Percentiles rank a stretch among this genome's conserved stretches.
phyloP scores from a whole-genome alignment of 2,797 vertebrate genomes.

The Phalloptychus januarius region DNA sequence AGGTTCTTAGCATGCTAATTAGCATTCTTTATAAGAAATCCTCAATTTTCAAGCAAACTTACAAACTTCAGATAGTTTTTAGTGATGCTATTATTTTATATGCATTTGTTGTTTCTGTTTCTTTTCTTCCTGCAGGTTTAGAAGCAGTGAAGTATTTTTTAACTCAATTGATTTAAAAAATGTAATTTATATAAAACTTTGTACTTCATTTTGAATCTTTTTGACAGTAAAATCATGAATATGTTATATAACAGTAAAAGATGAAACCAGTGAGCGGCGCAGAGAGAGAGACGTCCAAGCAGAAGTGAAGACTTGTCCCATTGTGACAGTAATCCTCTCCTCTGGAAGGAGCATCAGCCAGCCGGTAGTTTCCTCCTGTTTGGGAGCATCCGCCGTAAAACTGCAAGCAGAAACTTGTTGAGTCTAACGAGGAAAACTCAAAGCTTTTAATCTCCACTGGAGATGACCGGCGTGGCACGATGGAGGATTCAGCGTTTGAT shows the following conservation, averaged over 20 bases:
- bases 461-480: background rate
- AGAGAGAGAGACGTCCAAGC: background rate
- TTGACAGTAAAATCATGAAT: background rate
- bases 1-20: background rate
- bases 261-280: background rate
- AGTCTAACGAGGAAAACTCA: background rate
- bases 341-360: background rate
- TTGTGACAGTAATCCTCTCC: background rate
- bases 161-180: background rate
- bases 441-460: conserved; percentile 3
- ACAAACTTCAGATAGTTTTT: background rate
- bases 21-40: background rate
- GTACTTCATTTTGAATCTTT: background rate
- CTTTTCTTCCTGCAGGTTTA: no score
- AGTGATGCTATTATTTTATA: no score
- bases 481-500: conserved; percentile 3
- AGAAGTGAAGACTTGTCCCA: background rate
- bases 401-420: background rate
- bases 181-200: background rate
- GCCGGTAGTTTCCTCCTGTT: background rate
- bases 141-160: background rate
- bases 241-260: background rate
- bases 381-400: background rate
- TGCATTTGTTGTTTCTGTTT: no score
- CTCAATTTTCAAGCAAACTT: background rate